Evolutionary conservation across 2,888 invertebrate species (phyloP), one percentile per base, ranked within the genome.

Genomic region (Amblyteles armatorius): DNA sequence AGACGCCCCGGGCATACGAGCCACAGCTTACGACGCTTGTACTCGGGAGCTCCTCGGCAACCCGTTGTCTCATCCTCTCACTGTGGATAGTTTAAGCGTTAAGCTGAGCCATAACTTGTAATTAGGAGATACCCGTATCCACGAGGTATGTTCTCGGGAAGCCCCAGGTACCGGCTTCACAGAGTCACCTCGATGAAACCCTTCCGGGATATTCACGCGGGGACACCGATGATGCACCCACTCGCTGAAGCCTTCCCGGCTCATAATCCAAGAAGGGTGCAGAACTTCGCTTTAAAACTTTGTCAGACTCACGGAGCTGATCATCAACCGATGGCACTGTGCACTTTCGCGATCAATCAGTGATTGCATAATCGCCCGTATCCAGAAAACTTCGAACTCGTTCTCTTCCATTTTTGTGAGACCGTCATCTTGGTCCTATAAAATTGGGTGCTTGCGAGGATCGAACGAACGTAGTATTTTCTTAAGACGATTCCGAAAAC

Each of bases 71-170:
- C 33, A 36, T 69, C 22, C 85, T 60, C 82, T 65, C 65, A 76
- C 33, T 68, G 67, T 77, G 33, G 79, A 77, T 83, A 80, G 83
- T 86, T 88, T 82, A 60, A 87, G 82, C 85, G 84, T 83, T 87
- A 88, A 89, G 83, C 87, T 73, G 36, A 65, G 73, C 81, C 76
- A 87, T 90, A 90, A 91, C 83, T 91, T 84, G 87, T 87, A 90
- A 89, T 91, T 88, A 89, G 87, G 74, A 83, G 86, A 84, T 77
- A 78, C 79, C 79, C 76, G 72, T 73, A 36, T 60, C 40, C 40
- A 68, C 69, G 16, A 22, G 22, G 60, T 7, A 29, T 29, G 44
- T 29, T 63, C 19, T 26, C 71, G 22, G 48, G 48, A 63, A 33
- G 6, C 55, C 40, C 19, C n/a, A 33, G n/a, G 50, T n/a, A 65